Evolutionary conservation across 2,797 vertebrate genomes (phyloP).

Genomic region (Brachymystax lenok): DNA sequence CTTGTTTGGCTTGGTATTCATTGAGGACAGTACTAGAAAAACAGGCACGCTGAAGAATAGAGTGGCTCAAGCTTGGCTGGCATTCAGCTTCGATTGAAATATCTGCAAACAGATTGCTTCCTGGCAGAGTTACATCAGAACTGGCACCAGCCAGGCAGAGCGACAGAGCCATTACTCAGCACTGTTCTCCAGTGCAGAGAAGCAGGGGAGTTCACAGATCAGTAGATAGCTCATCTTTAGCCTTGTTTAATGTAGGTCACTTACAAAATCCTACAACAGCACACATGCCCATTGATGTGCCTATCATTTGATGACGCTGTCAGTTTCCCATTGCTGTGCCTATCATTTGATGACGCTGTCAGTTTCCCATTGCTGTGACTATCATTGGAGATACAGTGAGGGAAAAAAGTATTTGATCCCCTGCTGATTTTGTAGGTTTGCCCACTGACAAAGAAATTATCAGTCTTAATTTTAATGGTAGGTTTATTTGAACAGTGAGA

Average conservation of each 20-base stretch:
- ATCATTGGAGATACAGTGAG: too few relatives aligned
- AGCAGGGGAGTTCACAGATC: conserved; percentile 52
- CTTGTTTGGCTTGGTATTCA: conserved; percentile 3
- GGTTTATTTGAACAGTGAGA: too few relatives aligned
- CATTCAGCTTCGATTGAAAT: conserved; percentile 66
- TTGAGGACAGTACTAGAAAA: conserved; percentile 14
- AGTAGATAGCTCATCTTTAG: conserved; percentile 59
- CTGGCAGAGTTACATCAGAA: conserved; percentile 79
- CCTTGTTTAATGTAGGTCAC: conserved; percentile 56
- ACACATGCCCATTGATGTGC: neutral
- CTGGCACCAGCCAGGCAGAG: conserved; percentile 66
- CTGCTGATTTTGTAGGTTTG: too few relatives aligned
- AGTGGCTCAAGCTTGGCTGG: conserved; percentile 68
- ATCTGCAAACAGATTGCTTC: conserved; percentile 75
- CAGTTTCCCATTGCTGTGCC: too few relatives aligned
- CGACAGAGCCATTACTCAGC: neutral
- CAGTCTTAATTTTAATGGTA: too few relatives aligned
- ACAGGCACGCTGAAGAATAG: conserved; percentile 49
- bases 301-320: neutral
- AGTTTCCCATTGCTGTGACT: too few relatives aligned
- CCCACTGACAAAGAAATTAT: too few relatives aligned
- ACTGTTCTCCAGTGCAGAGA: neutral
- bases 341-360: too few relatives aligned
- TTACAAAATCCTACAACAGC: conserved; percentile 39
- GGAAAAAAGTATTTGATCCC: too few relatives aligned